A percentile compares a stretch with the other conserved stretches of the same genome.
phyloP scores from a whole-genome alignment of 1,140 invertebrate species.

The Hyles euphorbiae region DNA sequence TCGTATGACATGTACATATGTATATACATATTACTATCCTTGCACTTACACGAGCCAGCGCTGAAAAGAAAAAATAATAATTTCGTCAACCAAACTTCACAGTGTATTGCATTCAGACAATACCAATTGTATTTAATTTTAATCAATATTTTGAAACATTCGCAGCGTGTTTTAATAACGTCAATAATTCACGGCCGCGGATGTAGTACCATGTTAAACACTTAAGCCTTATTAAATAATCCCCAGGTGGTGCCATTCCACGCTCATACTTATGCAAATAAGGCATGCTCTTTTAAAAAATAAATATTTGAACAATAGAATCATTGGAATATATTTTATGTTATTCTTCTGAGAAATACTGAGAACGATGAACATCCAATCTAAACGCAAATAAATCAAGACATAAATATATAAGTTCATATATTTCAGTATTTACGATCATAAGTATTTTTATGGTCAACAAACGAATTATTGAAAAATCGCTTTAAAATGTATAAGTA shows the following conservation, averaged over 20 bases:
- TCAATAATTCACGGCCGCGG: too few species aligned
- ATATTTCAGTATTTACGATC: not conserved
- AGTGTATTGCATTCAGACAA: too few species aligned
- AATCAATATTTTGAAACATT: too few species aligned
- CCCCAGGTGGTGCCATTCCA: slow-evolving; percentile 28
- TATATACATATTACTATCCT: too few species aligned
- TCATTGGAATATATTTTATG: slow-evolving; percentile 24
- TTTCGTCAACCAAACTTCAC: too few species aligned
- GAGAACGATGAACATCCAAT: slow-evolving; percentile 15
- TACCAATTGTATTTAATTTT: too few species aligned
- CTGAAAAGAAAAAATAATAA: too few species aligned
- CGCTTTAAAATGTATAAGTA: too few species aligned
- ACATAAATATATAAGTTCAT: slow-evolving; percentile 1
- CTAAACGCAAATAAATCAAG: slow-evolving; percentile 14
- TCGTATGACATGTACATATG: too few species aligned
- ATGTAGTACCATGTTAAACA: too few species aligned
- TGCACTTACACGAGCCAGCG: too few species aligned
- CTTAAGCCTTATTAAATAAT: slow-evolving; percentile 32
- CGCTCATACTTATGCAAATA: slow-evolving; percentile 42
- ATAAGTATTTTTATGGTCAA: not conserved
- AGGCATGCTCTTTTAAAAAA: slow-evolving; percentile 18
- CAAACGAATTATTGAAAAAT: not conserved
- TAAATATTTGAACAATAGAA: slow-evolving; percentile 19
- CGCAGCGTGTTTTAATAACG: too few species aligned
- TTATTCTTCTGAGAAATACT: slow-evolving; percentile 31